Conservation (phyloP, 2,888 invertebrate species). For the Dinocampus coccinellae region DNA sequence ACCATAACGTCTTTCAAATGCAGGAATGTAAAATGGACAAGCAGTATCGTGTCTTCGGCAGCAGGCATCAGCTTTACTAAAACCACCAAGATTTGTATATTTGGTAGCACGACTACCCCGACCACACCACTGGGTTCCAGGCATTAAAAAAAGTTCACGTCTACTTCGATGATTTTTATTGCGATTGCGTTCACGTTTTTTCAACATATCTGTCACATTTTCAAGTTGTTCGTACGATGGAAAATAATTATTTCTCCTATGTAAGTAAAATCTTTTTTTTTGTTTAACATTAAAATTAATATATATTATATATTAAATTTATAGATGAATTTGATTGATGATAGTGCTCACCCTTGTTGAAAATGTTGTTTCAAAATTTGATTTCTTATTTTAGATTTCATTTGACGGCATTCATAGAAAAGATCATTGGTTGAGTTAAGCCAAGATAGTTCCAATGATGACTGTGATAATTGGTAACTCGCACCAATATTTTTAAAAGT, state of each 20-base stretch:
- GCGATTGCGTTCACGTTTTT: constrained; percentile 59
- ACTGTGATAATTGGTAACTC: constrained; percentile 15
- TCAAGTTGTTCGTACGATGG: background rate
- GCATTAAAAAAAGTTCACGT: constrained; percentile 82
- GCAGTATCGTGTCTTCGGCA: constrained; percentile 89
- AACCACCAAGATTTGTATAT: constrained; percentile 87
- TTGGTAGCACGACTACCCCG: constrained; percentile 85
- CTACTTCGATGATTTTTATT: constrained; percentile 71
- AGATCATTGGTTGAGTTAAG: constrained; percentile 53
- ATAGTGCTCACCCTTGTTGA: constrained; percentile 44
- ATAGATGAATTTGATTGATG: background rate
- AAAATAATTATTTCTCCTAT: background rate
- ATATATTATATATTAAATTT: background rate
- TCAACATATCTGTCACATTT: background rate
- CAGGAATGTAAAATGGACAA: constrained; percentile 88
- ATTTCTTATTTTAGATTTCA: constrained; percentile 45
- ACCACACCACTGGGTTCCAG: constrained; percentile 96
- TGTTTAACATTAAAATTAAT: too few species aligned
- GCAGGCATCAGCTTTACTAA: constrained; percentile 84
- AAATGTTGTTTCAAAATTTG: constrained; percentile 41
- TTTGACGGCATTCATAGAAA: constrained; percentile 52
- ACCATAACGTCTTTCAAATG: constrained; percentile 86
- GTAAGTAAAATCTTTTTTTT: background rate
- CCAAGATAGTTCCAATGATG: constrained; percentile 55
- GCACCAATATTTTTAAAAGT: constrained; percentile 40